These are phyloP conservation scores for Drosophila quinaria DNA, from an alignment of 2,888 invertebrate genomes.

Conservation along the genomic window DNA sequence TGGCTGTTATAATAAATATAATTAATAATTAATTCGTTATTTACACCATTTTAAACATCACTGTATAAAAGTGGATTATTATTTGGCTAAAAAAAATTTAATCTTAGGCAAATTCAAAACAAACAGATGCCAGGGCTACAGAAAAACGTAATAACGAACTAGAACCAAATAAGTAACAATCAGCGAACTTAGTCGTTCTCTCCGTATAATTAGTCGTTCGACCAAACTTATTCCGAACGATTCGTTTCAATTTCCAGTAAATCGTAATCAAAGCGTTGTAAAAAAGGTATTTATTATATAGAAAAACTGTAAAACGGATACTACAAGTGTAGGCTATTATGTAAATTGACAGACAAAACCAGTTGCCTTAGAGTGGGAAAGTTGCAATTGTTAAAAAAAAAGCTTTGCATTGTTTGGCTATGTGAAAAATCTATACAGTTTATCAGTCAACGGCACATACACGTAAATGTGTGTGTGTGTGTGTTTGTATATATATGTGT, in stretches of 20 bases:
- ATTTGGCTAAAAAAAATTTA: neutral
- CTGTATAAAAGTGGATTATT: neutral
- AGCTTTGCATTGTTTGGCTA: conserved; percentile 32
- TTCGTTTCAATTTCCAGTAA: conserved; percentile 22
- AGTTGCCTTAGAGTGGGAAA: neutral
- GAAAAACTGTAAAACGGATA: neutral
- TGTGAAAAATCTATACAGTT: conserved; percentile 75
- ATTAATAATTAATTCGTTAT: neutral
- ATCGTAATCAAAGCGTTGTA: conserved; percentile 46
- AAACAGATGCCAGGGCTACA: neutral
- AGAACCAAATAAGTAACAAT: conserved; percentile 14
- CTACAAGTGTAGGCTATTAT: neutral
- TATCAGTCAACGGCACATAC: conserved; percentile 53
- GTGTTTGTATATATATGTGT: conserved; percentile 6
- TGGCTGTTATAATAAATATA: no score
- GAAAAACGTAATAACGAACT: neutral
- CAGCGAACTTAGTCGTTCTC: conserved; percentile 1
- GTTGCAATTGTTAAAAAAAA: neutral
- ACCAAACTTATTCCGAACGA: conserved; percentile 10
- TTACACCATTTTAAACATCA: neutral
- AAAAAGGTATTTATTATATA: conserved; percentile 44
- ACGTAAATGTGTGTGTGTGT: conserved; percentile 13
- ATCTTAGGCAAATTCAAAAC: neutral
- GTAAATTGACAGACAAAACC: neutral
- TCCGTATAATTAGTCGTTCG: conserved; percentile 8